Evolutionary conservation across 2,888 invertebrate genomes (phyloP), one percentile per base, ranked within the genome.

Genomic region (Ptycholaimellus sp.): DNA sequence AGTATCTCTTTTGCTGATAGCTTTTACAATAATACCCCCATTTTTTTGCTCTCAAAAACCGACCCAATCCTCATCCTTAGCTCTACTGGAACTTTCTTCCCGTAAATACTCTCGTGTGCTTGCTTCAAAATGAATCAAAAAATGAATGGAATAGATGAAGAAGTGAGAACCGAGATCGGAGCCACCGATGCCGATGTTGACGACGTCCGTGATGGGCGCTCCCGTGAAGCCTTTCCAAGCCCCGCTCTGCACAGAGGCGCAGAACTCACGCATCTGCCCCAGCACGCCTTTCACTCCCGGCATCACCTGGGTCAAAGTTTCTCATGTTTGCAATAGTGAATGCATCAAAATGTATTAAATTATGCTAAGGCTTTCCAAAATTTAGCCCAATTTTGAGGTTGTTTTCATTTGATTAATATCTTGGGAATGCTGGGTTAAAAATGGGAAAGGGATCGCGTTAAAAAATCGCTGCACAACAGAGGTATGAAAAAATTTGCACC

Each of bases 141-240:
- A 19, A 19, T 14, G 18, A 32, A 16, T 17, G 14, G 16, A 17
- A 17, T 7, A 41, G 16, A 11, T 3, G 19, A 42, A 41, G 2
- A 30, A 39, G n/a, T 3, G 4, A 7, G 3, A 2, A 33, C 59
- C 72, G 56, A 93, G 69, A 66, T 93, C 93, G 1, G 90, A 90
- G 25, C 93, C 93, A 21, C 93, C 93, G 53, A 93, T 93, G 40
- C 93, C 93, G 61, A 93, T 93, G 61, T 93, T 93, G 40, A 93
- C 76, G 29, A 90, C 78, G 67, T 90, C 85, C 32, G 78, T 81
- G 39, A 96, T 87, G 41, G 74, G 62, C 63, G 87, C 80, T 16
- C 87, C 90, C 0, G 85, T 82, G 61, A 74, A 82, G 5, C 72
- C 72, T 42, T 65, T 63, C 72, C 72, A 73, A 30, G 59, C 49